These are phyloP conservation scores for Apostichopus parvimensis DNA, from an alignment of 35 echinoderm and acorn worm species.

Conservation along the genomic window DNA sequence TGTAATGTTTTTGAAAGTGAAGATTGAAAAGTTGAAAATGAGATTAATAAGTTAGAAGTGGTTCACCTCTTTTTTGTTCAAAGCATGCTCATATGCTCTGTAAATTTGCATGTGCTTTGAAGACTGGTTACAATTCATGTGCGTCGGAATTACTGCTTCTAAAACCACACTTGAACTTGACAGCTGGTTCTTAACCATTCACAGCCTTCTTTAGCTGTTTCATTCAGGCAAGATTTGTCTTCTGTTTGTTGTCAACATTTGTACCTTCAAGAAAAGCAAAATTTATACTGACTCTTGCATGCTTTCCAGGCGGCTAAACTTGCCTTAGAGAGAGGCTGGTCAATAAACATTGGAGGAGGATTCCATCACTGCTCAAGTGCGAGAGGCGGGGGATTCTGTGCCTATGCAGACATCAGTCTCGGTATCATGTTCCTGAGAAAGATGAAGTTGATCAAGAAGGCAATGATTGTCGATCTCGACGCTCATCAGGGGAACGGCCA, in stretches of 20 bases:
- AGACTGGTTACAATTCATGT: too few species aligned
- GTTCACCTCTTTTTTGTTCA: too few species aligned
- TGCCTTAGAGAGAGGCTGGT: slow-evolving; percentile 95
- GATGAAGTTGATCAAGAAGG: slow-evolving; percentile 66
- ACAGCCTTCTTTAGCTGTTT: too few species aligned
- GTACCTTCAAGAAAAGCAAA: not conserved
- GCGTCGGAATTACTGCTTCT: too few species aligned
- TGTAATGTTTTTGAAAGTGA: too few species aligned
- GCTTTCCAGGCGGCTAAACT: slow-evolving; percentile 79
- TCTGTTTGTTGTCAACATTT: not conserved
- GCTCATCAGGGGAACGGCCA: slow-evolving; percentile 98
- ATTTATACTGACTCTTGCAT: not conserved
- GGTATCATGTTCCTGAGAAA: slow-evolving; percentile 79
- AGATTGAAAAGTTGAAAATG: too few species aligned
- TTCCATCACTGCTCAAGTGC: slow-evolving; percentile 93
- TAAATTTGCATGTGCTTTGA: too few species aligned
- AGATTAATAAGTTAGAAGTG: too few species aligned
- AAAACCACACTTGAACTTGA: too few species aligned
- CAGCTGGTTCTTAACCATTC: too few species aligned
- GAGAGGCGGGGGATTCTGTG: slow-evolving; percentile 94
- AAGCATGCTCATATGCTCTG: too few species aligned
- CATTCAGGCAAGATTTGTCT: not conserved
- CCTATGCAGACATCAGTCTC: slow-evolving; percentile 95
- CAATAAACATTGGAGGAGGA: slow-evolving; percentile 93
- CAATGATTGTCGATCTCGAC: slow-evolving; percentile 94